Evolutionary conservation across 2,113 vertebrate genomes (phyloP), one percentile per base, ranked within the genome.

Genomic region (Poeciliopsis retropinna): DNA sequence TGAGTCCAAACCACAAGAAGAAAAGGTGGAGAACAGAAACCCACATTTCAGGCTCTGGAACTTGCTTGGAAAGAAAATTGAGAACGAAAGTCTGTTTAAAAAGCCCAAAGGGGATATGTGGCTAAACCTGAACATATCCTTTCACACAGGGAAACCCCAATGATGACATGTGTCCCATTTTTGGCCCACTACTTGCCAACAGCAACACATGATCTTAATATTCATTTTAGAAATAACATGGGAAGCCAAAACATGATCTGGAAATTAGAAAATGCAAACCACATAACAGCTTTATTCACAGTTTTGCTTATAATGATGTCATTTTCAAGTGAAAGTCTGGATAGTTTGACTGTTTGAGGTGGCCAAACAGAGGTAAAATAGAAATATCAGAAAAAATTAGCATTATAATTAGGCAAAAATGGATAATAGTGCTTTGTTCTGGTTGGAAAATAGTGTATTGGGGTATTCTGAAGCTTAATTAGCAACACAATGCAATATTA

Each of bases 1-100:
- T 81, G 83, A 78, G 62, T 30, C 64, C 51, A 7, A 37, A 51
- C 64, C 25, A 25, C 11, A 12, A 64, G 64, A 28, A 63, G 29
- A 5, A 60, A 1, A 57, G 32, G 39, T 41, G 75, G 19, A 44
- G 17, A 66, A 28, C 64, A 51, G n/a, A 2, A 5, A 66, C 29
- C 57, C 62, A 73, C 28, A 6, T 70, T 79, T 78, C 17, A 71
- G 60, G 30, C 28, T 54, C 11, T 64, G 47, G 32, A 37, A 65
- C 47, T 32, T 64, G 51, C 34, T 41, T 30, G 28, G 13, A 30
- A 41, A 37, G n/a, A 63, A n/a, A 39, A 29, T 2, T 1, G 41
- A 29, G 19, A 29, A 25, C 22, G 22, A 39, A 79, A 14, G 27
- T 66, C 5, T 41, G 12, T 11, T 32, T 39, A n/a, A 62, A n/a